A percentile compares a stretch with the other conserved stretches of the same genome.
These are phyloP conservation scores for Amazona guildingii DNA, from an alignment of 2,113 vertebrate genomes.

Conservation along the genomic window DNA sequence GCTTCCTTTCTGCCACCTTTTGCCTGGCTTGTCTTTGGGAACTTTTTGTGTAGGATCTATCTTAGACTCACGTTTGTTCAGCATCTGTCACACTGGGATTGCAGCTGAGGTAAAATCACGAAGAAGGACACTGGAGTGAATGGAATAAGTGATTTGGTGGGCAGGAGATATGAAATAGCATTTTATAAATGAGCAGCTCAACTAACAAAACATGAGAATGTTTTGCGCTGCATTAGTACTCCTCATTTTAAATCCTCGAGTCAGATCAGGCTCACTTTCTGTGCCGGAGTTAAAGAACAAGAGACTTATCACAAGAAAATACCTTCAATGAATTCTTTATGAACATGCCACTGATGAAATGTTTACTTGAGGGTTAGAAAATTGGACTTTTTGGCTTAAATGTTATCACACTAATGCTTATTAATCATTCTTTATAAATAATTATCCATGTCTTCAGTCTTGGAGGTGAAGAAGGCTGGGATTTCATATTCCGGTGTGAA, in stretches of 20 bases:
- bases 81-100: not conserved
- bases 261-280: not conserved
- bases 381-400: not conserved
- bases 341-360: not conserved
- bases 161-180: not conserved
- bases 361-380: not conserved
- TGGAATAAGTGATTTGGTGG: not conserved
- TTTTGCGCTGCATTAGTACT: not conserved
- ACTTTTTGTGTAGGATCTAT: not conserved
- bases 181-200: not conserved
- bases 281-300: not conserved
- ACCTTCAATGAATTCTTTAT: not conserved
- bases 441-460: not conserved
- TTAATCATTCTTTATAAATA: not conserved
- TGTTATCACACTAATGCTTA: not conserved
- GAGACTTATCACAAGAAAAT: not conserved
- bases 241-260: not conserved
- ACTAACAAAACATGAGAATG: not conserved
- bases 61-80: not conserved
- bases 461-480: not conserved
- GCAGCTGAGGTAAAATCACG: not conserved
- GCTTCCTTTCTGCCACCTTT: not conserved
- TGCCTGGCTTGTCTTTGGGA: not conserved
- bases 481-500: not conserved
- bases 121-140: not conserved